Evolutionary conservation across 2,888 invertebrate species (phyloP).

Genomic region (Abscondita cerata): DNA sequence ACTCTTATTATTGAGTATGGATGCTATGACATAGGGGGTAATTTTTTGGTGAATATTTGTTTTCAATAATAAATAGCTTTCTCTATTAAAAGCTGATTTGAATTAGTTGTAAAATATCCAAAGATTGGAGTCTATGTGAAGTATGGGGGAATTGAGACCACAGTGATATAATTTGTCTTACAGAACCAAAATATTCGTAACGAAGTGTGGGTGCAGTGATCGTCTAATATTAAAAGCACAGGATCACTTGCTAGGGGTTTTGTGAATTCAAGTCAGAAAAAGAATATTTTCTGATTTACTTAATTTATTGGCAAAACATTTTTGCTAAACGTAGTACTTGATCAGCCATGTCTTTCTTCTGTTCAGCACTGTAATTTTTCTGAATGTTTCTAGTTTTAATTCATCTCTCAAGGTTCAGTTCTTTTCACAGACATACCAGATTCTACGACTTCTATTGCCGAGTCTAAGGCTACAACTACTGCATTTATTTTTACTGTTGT

Average conservation of each 20-base stretch:
- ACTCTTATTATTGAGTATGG: background rate
- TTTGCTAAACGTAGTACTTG: too few relatives aligned
- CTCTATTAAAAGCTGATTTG: slow-evolving; percentile 6
- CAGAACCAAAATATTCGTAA: background rate
- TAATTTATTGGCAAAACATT: background rate
- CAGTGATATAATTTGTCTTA: slow-evolving; percentile 3
- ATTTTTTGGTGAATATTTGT: background rate
- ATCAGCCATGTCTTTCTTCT: too few relatives aligned
- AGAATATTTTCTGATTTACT: background rate
- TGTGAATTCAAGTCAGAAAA: background rate
- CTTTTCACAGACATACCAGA: too few relatives aligned
- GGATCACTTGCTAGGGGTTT: background rate
- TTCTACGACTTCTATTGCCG: too few relatives aligned
- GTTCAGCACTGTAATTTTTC: too few relatives aligned
- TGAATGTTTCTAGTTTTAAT: too few relatives aligned
- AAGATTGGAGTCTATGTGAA: background rate
- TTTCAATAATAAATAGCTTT: slow-evolving; percentile 6
- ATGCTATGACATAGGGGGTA: background rate
- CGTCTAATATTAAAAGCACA: slow-evolving; percentile 1
- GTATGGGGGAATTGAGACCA: slow-evolving; percentile 3
- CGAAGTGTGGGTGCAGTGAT: slow-evolving; percentile 1
- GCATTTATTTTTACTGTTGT: too few relatives aligned
- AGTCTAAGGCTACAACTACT: too few relatives aligned
- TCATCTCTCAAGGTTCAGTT: too few relatives aligned
- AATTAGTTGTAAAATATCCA: background rate